These are phyloP conservation scores for Polylopha cassiicola DNA, from an alignment of 2,888 invertebrate species.

Conservation along the genomic window DNA sequence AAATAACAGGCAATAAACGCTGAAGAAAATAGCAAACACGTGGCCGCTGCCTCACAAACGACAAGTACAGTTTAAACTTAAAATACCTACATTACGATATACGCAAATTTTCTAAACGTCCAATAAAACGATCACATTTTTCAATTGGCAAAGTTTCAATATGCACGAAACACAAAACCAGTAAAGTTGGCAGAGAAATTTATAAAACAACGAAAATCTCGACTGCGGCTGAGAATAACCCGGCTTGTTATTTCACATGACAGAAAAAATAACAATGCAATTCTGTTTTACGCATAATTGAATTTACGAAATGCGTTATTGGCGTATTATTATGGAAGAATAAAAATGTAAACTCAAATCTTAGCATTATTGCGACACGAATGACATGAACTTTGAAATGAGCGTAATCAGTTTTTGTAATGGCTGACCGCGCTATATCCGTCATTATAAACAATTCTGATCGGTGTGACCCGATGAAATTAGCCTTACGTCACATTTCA, in stretches of 20 bases:
- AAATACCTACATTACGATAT: conserved; percentile 1
- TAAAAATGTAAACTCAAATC: too few species aligned
- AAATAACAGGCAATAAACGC: conserved; percentile 43
- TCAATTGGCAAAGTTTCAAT: conserved; percentile 1
- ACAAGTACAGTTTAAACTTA: too few species aligned
- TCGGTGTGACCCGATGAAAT: conserved; percentile 43
- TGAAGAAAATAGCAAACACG: conserved; percentile 43
- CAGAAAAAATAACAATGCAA: too few species aligned
- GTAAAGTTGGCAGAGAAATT: not conserved
- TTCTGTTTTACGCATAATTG: too few species aligned
- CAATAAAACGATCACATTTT: too few species aligned
- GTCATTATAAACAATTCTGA: conserved; percentile 46
- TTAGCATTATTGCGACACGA: conserved; percentile 11
- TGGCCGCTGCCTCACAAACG: conserved; percentile 24
- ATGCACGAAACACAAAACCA: too few species aligned
- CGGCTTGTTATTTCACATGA: not conserved
- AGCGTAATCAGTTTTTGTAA: conserved; percentile 23
- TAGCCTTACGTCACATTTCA: conserved; percentile 41
- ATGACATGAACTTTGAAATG: conserved; percentile 6
- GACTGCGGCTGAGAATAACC: too few species aligned
- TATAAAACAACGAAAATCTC: not conserved
- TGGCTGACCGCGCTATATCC: conserved; percentile 35
- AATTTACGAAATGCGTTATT: too few species aligned
- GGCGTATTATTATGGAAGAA: too few species aligned
- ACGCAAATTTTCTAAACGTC: not conserved